These are phyloP conservation scores for Oreochromis spilurus DNA, from an alignment of 2,113 vertebrate genomes.

Conservation along the genomic window DNA sequence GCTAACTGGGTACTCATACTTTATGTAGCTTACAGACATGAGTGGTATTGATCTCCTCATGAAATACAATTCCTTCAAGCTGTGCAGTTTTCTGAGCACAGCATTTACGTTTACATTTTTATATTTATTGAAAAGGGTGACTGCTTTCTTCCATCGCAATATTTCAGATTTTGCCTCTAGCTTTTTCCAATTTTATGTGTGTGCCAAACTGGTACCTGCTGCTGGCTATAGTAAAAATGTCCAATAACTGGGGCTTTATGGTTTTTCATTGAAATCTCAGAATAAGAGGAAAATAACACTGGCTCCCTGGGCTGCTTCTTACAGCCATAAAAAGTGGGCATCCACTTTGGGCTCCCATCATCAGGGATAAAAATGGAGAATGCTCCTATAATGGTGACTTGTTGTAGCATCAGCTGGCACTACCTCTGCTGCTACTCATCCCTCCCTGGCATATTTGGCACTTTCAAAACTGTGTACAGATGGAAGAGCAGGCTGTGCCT, in stretches of 20 bases:
- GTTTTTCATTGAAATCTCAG: background rate
- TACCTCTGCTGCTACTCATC: conserved; percentile 12
- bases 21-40: background rate
- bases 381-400: conserved; percentile 11
- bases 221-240: background rate
- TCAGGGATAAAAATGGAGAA: background rate
- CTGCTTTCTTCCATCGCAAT: background rate
- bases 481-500: conserved; percentile 54
- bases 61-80: background rate
- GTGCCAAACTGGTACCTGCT: background rate
- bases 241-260: background rate
- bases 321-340: background rate
- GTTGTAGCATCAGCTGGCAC: background rate
- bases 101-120: background rate
- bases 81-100: background rate
- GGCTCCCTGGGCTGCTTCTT: background rate
- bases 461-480: conserved; percentile 41
- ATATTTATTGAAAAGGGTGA: background rate
- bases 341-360: background rate
- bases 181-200: background rate
- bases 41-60: background rate
- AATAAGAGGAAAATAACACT: background rate
- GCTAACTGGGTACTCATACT: background rate
- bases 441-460: background rate
- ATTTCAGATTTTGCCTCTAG: background rate